Conservation (phyloP, 2,888 invertebrate genomes). For the Polylopha cassiicola region DNA sequence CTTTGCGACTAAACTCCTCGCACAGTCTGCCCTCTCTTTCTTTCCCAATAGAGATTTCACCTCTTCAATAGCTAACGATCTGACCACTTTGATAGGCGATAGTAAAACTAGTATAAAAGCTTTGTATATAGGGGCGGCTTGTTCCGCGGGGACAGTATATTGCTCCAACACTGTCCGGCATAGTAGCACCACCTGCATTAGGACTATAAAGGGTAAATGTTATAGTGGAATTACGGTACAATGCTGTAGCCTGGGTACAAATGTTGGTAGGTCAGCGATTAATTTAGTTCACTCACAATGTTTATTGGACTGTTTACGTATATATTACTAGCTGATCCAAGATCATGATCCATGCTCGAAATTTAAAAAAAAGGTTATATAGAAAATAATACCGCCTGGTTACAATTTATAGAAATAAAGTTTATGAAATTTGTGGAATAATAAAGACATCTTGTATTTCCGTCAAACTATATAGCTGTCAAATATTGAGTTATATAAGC, state of each 20-base stretch:
- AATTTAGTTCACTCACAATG: too few species aligned
- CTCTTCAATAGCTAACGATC: slow-evolving; percentile 79
- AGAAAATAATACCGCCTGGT: too few species aligned
- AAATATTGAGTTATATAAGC: too few species aligned
- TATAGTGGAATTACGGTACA: slow-evolving; percentile 27
- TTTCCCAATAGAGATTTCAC: slow-evolving; percentile 79
- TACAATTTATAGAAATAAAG: too few species aligned
- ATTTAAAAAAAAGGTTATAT: too few species aligned
- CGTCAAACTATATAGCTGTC: too few species aligned
- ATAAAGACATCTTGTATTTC: too few species aligned
- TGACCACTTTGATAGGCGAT: slow-evolving; percentile 78
- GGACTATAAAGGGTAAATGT: slow-evolving; percentile 71
- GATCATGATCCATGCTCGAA: too few species aligned
- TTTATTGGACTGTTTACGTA: too few species aligned
- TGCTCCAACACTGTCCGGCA: slow-evolving; percentile 84
- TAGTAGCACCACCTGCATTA: slow-evolving; percentile 82
- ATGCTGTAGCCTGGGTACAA: slow-evolving; percentile 50
- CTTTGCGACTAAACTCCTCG: slow-evolving; percentile 80
- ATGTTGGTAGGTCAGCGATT: too few species aligned
- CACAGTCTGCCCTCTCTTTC: slow-evolving; percentile 78
- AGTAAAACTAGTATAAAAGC: slow-evolving; percentile 84
- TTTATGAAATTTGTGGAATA: too few species aligned
- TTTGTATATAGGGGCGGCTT: slow-evolving; percentile 80
- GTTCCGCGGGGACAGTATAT: slow-evolving; percentile 82
- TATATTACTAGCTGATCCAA: too few species aligned